These are phyloP conservation scores for Bombus cullumanus DNA, from an alignment of 1,140 invertebrate genomes.

Conservation along the genomic window DNA sequence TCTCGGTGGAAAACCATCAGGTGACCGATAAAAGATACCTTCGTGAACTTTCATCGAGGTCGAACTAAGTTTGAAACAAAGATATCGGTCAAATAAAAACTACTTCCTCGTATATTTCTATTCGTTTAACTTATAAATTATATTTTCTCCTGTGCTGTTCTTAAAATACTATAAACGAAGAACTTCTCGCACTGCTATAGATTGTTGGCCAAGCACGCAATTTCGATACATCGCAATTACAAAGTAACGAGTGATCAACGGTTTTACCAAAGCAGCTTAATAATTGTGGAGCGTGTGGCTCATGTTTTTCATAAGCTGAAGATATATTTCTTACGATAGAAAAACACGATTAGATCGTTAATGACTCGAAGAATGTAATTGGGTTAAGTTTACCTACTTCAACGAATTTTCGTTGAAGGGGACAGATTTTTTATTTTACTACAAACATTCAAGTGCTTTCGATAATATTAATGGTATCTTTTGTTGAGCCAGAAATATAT, in stretches of 20 bases:
- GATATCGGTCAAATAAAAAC: background rate
- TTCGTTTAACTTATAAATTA: background rate
- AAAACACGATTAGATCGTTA: no score
- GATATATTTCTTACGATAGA: no score
- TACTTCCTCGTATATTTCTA: background rate
- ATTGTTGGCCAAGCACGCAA: background rate
- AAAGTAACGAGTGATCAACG: background rate
- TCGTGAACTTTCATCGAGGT: conserved; percentile 12
- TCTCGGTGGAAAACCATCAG: conserved; percentile 13
- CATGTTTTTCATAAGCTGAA: no score
- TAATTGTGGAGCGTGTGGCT: no score
- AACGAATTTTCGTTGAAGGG: no score
- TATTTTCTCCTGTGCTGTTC: background rate
- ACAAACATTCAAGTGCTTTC: no score
- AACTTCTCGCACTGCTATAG: background rate
- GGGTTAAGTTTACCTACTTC: no score
- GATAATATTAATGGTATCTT: no score
- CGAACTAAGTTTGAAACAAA: background rate
- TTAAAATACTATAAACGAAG: background rate
- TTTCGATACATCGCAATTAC: background rate
- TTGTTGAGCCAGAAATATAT: no score
- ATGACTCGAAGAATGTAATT: no score
- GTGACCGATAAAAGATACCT: conserved; percentile 41
- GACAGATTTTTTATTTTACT: no score
- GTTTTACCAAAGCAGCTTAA: no score